These are phyloP conservation scores for Alca torda DNA, from an alignment of 2,797 vertebrate genomes.

Conservation along the genomic window DNA sequence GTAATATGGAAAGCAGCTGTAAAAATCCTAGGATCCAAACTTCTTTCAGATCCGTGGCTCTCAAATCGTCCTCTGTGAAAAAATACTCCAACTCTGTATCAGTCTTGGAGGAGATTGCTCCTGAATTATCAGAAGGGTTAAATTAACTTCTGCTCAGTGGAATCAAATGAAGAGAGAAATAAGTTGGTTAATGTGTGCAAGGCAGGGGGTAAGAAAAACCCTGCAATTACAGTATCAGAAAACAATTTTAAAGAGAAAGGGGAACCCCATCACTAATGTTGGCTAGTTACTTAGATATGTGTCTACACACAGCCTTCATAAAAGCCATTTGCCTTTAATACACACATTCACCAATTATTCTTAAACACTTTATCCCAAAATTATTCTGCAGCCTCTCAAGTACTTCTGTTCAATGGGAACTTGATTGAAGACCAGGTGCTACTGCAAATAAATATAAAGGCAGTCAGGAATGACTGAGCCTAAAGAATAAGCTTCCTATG, in stretches of 20 bases:
- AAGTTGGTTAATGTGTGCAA: background rate
- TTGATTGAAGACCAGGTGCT: background rate
- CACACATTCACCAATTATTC: background rate
- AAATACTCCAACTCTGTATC: background rate
- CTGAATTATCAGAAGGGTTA: background rate
- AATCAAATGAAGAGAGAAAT: background rate
- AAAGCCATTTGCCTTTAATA: background rate
- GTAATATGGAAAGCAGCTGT: background rate
- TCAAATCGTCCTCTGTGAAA: background rate
- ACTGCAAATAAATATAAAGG: background rate
- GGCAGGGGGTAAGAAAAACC: background rate
- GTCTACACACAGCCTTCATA: background rate
- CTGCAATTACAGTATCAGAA: background rate
- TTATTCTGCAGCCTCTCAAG: background rate
- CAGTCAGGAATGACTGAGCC: background rate
- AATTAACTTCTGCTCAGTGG: background rate
- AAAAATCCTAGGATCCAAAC: background rate
- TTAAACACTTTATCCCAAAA: background rate
- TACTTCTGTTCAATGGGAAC: background rate
- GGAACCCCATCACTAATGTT: background rate
- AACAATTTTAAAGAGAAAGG: background rate
- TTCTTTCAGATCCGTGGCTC: background rate
- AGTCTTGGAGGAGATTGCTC: background rate
- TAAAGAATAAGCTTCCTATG: background rate
- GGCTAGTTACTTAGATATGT: background rate